A percentile compares a stretch with the other conserved stretches of the same genome.
These are phyloP conservation scores for Pseudomyrmex concolor DNA, from an alignment of 1,140 invertebrate genomes.

Conservation along the genomic window DNA sequence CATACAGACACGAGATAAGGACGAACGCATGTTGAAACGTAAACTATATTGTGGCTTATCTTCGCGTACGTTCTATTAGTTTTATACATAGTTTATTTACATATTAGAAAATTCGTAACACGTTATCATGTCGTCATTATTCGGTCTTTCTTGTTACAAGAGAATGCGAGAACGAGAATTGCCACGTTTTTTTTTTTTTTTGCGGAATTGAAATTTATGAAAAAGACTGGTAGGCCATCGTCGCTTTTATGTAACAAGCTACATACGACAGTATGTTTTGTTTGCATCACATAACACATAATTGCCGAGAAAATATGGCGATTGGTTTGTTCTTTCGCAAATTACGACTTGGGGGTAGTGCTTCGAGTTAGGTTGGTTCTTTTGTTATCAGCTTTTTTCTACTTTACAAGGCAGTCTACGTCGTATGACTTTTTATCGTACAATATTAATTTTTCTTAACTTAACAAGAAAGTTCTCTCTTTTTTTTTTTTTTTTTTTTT, in stretches of 20 bases:
- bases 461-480: not conserved
- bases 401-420: constrained; percentile 7
- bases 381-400: constrained; percentile 4
- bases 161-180: constrained; percentile 2
- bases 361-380: constrained; percentile 8
- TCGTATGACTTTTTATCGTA: constrained; percentile 45
- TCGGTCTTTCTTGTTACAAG: constrained; percentile 6
- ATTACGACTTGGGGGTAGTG: constrained; percentile 28
- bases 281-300: constrained; percentile 45
- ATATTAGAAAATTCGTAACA: constrained; percentile 36
- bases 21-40: not conserved
- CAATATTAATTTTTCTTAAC: constrained; percentile 42
- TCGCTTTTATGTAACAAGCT: constrained; percentile 37
- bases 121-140: not conserved
- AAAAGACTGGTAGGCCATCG: constrained; percentile 44
- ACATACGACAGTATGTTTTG: constrained; percentile 28
- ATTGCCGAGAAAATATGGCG: constrained; percentile 28
- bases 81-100: constrained; percentile 59
- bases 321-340: not conserved
- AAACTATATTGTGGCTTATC: not conserved
- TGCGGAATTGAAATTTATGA: constrained; percentile 16
- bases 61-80: constrained; percentile 25
- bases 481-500: not conserved
- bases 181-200: constrained; percentile 15
- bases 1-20: not conserved